Evolutionary conservation across 2,113 vertebrate species (phyloP).

Genomic region (Ctenomys sociabilis): DNA sequence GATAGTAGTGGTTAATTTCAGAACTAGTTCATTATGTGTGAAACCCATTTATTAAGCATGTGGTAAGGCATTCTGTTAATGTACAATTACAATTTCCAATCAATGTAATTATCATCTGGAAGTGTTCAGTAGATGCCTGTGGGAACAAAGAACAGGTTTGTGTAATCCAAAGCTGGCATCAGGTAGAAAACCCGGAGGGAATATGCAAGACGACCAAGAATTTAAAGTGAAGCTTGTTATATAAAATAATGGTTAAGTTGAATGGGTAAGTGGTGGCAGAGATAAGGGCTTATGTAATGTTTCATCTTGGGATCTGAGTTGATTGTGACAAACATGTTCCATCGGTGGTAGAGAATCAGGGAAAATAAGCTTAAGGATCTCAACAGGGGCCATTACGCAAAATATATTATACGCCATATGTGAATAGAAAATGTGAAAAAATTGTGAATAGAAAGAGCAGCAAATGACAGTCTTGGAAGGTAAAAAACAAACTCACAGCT

Average conservation of each 20-base stretch:
- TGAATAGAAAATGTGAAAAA: background rate
- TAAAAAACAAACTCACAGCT: background rate
- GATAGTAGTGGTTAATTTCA: background rate
- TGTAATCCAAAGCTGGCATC: background rate
- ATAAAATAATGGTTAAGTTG: accelerated
- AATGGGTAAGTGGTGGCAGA: background rate
- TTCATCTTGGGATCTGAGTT: background rate
- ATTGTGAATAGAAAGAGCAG: background rate
- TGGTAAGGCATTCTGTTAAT: background rate
- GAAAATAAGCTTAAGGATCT: background rate
- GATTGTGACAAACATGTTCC: background rate
- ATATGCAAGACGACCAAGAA: background rate
- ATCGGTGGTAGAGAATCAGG: background rate
- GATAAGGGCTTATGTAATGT: background rate
- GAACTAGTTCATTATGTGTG: background rate
- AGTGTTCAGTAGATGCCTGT: background rate
- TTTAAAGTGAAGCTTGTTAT: background rate
- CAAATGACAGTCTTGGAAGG: background rate
- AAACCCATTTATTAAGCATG: background rate
- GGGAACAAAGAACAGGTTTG: accelerated
- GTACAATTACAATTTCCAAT: background rate
- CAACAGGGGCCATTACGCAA: background rate
- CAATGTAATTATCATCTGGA: background rate
- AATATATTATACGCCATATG: background rate
- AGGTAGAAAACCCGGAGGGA: background rate